Evolutionary conservation across 1,140 invertebrate species (phyloP).

Genomic region (Melanaphis sacchari): DNA sequence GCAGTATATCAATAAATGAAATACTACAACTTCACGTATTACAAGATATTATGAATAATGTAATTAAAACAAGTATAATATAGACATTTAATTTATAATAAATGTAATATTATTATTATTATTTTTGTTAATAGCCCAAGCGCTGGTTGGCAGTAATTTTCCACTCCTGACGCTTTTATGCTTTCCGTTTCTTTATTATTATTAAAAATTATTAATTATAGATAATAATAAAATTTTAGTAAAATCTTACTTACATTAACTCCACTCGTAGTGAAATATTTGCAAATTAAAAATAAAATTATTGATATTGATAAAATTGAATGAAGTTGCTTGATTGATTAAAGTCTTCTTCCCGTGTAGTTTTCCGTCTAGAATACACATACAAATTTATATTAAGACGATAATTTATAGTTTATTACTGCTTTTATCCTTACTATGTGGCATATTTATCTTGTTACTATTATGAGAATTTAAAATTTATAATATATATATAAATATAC

Average conservation of each 20-base stretch:
- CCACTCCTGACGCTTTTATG: too few species aligned
- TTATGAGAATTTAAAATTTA: neutral
- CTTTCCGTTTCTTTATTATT: too few species aligned
- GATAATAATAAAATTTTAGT: too few species aligned
- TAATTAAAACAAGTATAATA: too few species aligned
- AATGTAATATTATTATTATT: too few species aligned
- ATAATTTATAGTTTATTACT: neutral
- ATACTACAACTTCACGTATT: too few species aligned
- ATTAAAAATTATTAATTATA: too few species aligned
- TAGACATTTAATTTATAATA: too few species aligned
- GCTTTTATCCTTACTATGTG: neutral
- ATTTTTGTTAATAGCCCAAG: too few species aligned
- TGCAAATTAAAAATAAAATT: neutral
- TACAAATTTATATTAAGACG: neutral
- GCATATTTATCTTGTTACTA: neutral
- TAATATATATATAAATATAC: neutral
- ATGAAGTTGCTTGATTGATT: neutral
- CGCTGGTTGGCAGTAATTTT: too few species aligned
- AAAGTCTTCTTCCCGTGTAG: neutral
- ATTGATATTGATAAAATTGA: neutral
- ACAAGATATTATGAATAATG: too few species aligned
- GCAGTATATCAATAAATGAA: too few species aligned
- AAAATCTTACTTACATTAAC: neutral
- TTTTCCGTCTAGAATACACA: neutral
- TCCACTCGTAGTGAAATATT: neutral